Percentiles rank a stretch among this genome's conserved stretches.
Evolutionary conservation across 2,888 invertebrate genomes (phyloP).

Genomic region (Stenchaetothrips biformis): DNA sequence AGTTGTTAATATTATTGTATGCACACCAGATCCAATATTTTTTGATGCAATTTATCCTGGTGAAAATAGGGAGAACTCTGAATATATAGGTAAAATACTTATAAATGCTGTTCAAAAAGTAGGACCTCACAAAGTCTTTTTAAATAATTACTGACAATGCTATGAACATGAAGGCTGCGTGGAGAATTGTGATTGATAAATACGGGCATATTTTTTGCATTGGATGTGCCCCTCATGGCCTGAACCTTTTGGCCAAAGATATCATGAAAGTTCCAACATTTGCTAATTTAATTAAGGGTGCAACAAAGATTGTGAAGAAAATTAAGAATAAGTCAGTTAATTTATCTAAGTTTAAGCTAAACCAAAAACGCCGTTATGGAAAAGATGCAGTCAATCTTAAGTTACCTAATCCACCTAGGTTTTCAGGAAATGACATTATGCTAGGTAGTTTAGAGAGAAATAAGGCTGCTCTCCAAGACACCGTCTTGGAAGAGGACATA

Average conservation of each 20-base stretch:
- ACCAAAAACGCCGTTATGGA: neutral
- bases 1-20: neutral
- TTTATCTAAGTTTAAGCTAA: neutral
- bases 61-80: neutral
- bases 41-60: neutral
- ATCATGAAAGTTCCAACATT: neutral
- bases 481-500: neutral
- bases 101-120: neutral
- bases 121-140: neutral
- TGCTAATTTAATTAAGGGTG: neutral
- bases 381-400: neutral
- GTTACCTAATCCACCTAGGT: neutral
- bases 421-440: neutral
- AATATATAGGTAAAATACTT: neutral
- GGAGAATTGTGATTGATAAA: neutral
- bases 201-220: neutral
- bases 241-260: neutral
- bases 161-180: conserved; percentile 12
- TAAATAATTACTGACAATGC: conserved; percentile 1
- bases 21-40: conserved; percentile 12
- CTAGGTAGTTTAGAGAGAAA: neutral
- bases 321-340: neutral
- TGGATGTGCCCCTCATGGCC: neutral
- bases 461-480: no score
- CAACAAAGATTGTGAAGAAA: neutral